phyloP scores from a whole-genome alignment of 2,113 vertebrate genomes.

The Toxostoma redivivum region DNA sequence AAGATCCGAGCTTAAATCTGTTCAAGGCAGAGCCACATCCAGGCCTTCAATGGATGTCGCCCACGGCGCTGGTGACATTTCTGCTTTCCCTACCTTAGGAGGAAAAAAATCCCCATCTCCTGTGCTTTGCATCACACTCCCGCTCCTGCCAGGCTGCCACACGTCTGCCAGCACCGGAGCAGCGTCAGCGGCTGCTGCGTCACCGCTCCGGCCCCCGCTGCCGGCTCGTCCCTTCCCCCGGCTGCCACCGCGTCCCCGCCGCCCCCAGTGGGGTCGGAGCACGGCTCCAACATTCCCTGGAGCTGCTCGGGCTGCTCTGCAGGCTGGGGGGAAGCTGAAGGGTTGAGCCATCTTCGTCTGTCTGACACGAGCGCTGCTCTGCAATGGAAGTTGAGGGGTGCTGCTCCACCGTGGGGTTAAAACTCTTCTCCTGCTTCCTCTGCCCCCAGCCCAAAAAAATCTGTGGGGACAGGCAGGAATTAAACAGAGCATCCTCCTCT shows the following conservation, averaged over 20 bases:
- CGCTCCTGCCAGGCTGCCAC: neutral
- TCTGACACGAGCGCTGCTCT: neutral
- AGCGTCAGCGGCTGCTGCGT: slow-evolving; percentile 26
- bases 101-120: fast-evolving
- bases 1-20: neutral
- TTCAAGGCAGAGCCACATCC: neutral
- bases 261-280: neutral
- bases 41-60: neutral
- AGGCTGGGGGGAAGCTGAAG: neutral
- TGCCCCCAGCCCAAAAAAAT: neutral
- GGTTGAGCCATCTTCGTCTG: fast-evolving
- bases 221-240: neutral
- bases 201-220: neutral
- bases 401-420: neutral
- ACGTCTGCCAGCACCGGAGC: neutral
- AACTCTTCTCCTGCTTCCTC: neutral
- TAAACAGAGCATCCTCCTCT: neutral
- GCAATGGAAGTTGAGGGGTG: neutral
- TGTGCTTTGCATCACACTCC: neutral
- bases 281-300: fast-evolving
- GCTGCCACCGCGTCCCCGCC: neutral
- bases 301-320: neutral
- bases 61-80: neutral
- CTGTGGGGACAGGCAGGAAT: neutral
- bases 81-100: slow-evolving; percentile 14